phyloP scores from a whole-genome alignment of 1,140 invertebrate species.

The Aphis craccivora region DNA sequence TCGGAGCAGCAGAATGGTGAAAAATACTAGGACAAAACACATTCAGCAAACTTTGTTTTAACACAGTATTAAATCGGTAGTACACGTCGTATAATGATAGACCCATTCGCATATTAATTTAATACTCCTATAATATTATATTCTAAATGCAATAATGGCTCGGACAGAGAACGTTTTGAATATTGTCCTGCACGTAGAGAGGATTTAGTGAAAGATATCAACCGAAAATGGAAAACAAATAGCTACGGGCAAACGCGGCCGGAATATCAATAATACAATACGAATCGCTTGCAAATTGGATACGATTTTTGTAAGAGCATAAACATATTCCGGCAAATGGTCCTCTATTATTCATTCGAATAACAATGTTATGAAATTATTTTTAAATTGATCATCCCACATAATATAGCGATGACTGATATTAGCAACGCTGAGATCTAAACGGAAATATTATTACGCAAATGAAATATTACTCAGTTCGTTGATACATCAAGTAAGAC shows the following conservation, averaged over 20 bases:
- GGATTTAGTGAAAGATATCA: not conserved
- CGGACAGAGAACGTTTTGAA: not conserved
- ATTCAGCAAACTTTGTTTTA: too few relatives aligned
- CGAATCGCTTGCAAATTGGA: not conserved
- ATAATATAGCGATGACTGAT: not conserved
- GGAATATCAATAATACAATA: conserved; percentile 12
- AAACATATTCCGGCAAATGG: not conserved
- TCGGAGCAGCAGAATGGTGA: not conserved
- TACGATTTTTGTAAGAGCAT: not conserved
- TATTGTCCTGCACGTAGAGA: not conserved
- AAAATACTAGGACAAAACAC: not conserved
- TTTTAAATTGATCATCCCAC: not conserved
- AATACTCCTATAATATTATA: not conserved
- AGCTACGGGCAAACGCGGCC: not conserved
- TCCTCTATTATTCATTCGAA: not conserved
- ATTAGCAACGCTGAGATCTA: not conserved
- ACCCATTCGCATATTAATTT: not conserved
- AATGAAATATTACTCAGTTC: not conserved
- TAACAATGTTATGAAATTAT: not conserved
- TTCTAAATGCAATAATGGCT: not conserved
- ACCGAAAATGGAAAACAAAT: not conserved
- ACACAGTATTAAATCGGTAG: not conserved
- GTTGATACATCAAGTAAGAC: not conserved
- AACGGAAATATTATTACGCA: not conserved
- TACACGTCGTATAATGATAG: not conserved